Evolutionary conservation across 2,888 invertebrate genomes (phyloP).

Genomic region (Heteropelma amictum): DNA sequence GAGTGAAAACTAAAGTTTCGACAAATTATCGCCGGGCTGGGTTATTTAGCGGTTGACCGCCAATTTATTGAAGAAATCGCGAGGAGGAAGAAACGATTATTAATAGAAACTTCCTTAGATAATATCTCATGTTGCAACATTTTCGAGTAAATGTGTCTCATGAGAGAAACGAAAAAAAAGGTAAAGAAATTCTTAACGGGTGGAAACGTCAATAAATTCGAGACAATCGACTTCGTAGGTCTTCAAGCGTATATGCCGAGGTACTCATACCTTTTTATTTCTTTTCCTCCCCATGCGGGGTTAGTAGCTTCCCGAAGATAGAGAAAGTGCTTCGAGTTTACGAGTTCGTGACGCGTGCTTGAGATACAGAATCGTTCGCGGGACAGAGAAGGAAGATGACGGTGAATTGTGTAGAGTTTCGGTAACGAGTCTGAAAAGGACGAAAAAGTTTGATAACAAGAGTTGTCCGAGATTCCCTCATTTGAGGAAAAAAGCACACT

Average conservation of each 20-base stretch:
- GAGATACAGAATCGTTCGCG: conserved; percentile 41
- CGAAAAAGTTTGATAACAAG: conserved; percentile 53
- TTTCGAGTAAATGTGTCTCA: too few relatives aligned
- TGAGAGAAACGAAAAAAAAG: neutral
- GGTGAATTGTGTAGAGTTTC: neutral
- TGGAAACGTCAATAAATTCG: conserved; percentile 45
- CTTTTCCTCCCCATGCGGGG: neutral
- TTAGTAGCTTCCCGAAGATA: conserved; percentile 7
- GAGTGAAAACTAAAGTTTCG: too few relatives aligned
- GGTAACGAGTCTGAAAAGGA: conserved; percentile 46
- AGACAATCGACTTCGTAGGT: conserved; percentile 26
- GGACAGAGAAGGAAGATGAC: neutral
- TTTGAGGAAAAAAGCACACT: neutral
- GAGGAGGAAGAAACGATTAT: too few relatives aligned
- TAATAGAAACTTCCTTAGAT: too few relatives aligned
- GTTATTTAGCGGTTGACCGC: too few relatives aligned
- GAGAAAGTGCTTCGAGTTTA: conserved; percentile 51
- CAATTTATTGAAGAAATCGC: too few relatives aligned
- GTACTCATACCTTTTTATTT: neutral
- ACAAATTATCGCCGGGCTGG: too few relatives aligned
- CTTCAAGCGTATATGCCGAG: neutral
- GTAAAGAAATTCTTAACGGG: neutral
- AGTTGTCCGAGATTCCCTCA: neutral
- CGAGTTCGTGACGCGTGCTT: conserved; percentile 63
- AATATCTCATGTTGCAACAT: too few relatives aligned